These are phyloP conservation scores for Geotria australis DNA, from an alignment of 2,797 vertebrate species.

Conservation along the genomic window DNA sequence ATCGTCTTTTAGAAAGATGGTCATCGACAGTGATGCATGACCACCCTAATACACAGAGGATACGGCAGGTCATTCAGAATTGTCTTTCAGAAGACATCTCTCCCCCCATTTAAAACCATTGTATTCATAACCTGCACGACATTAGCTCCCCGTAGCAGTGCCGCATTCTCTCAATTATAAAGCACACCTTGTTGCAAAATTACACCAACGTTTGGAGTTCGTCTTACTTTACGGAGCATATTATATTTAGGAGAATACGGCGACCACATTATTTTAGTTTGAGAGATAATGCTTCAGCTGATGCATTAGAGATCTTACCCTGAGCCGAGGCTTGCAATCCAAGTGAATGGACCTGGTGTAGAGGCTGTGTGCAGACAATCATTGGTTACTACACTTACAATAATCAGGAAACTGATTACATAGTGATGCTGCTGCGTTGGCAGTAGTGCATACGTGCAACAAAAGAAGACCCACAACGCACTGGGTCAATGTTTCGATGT, in stretches of 20 bases:
- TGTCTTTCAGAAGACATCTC: no score
- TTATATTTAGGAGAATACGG: not conserved
- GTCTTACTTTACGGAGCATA: not conserved
- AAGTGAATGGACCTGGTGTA: constrained; percentile 85
- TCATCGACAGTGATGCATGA: no score
- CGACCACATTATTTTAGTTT: not conserved
- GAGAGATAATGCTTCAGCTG: not conserved
- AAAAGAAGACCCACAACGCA: no score
- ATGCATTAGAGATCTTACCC: constrained; percentile 20
- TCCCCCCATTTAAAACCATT: no score
- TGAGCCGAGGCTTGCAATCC: constrained; percentile 67
- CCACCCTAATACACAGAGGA: no score
- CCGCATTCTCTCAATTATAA: not conserved
- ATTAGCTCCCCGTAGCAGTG: not conserved
- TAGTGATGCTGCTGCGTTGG: no score
- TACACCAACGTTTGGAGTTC: not conserved
- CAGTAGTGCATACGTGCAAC: no score
- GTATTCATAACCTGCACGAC: no score
- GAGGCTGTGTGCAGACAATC: constrained; percentile 17
- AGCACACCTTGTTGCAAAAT: no score
- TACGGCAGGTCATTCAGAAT: not conserved
- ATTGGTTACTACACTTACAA: not conserved
- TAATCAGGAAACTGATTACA: not conserved
- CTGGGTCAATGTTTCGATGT: no score
- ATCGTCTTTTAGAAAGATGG: no score